phyloP scores from a whole-genome alignment of 2,113 vertebrate genomes.

The Nibea coibor region DNA sequence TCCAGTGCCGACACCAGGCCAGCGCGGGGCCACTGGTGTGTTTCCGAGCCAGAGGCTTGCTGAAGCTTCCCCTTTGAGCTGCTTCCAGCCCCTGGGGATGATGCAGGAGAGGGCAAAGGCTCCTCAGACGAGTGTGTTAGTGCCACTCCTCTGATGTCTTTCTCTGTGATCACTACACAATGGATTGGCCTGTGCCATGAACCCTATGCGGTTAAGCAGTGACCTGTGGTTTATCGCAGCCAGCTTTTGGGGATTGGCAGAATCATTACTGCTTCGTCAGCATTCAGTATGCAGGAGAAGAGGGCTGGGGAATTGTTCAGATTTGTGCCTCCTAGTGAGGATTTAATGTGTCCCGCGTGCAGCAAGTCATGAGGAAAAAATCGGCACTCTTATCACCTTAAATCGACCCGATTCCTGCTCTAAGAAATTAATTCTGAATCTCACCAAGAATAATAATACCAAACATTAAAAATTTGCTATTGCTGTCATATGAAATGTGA shows the following conservation, averaged over 20 bases:
- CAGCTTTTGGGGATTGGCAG: slow-evolving; percentile 66
- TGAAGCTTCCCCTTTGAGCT: slow-evolving; percentile 88
- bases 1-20: slow-evolving; percentile 88
- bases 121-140: slow-evolving; percentile 92
- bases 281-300: slow-evolving; percentile 74
- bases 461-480: background rate
- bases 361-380: slow-evolving; percentile 39
- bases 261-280: slow-evolving; percentile 84
- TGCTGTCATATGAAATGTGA: background rate
- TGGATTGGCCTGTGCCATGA: slow-evolving; percentile 80
- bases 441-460: background rate
- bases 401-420: background rate
- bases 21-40: slow-evolving; percentile 91
- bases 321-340: slow-evolving; percentile 56
- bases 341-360: slow-evolving; percentile 58
- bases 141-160: slow-evolving; percentile 92
- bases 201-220: slow-evolving; percentile 80
- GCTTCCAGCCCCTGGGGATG: slow-evolving; percentile 90
- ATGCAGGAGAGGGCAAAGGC: slow-evolving; percentile 89
- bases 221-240: slow-evolving; percentile 75
- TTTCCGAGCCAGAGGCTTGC: slow-evolving; percentile 93
- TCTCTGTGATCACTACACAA: slow-evolving; percentile 84
- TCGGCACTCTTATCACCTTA: slow-evolving; percentile 14
- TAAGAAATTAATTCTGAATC: slow-evolving; percentile 3
- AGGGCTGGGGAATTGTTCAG: slow-evolving; percentile 50